Evolutionary conservation across 2,797 vertebrate genomes (phyloP).

Genomic region (Hoplostethus atlanticus): DNA sequence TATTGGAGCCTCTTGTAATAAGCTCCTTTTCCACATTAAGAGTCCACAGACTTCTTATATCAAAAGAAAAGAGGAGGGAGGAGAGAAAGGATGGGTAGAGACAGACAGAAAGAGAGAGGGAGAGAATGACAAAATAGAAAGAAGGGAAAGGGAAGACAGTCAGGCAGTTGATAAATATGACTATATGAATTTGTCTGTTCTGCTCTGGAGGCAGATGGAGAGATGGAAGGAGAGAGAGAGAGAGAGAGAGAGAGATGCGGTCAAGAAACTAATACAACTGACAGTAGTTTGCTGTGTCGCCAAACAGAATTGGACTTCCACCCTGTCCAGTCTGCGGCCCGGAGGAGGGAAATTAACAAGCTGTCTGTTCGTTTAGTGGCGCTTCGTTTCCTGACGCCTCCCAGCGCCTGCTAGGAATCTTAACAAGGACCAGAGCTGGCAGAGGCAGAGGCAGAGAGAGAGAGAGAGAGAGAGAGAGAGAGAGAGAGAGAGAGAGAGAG

Average conservation of each 20-base stretch:
- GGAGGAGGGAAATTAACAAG: slow-evolving; percentile 70
- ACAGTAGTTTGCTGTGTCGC: slow-evolving; percentile 46
- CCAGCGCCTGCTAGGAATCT: slow-evolving; percentile 63
- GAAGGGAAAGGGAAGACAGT: slow-evolving; percentile 19
- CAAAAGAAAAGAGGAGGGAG: background rate
- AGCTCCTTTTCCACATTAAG: slow-evolving; percentile 26
- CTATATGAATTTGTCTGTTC: slow-evolving; percentile 28
- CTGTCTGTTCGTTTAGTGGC: slow-evolving; percentile 65
- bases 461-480: slow-evolving; percentile 36
- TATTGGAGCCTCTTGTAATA: slow-evolving; percentile 43
- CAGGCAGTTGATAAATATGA: slow-evolving; percentile 36
- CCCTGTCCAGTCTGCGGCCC: slow-evolving; percentile 33
- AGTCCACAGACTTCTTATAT: slow-evolving; percentile 7
- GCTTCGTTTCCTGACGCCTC: slow-evolving; percentile 52
- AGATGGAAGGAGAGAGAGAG: slow-evolving; percentile 17
- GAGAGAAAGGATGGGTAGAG: slow-evolving; percentile 2
- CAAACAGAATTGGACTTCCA: slow-evolving; percentile 60
- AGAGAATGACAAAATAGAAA: background rate
- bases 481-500: background rate
- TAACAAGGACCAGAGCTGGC: slow-evolving; percentile 52
- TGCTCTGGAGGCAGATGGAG: slow-evolving; percentile 21
- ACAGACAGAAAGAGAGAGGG: slow-evolving; percentile 10
- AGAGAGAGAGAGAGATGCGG: slow-evolving; percentile 1
- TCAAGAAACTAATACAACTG: slow-evolving; percentile 47
- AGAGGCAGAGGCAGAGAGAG: background rate